Conservation (phyloP, 2,113 vertebrate genomes). For the Dicerorhinus sumatrensis region DNA sequence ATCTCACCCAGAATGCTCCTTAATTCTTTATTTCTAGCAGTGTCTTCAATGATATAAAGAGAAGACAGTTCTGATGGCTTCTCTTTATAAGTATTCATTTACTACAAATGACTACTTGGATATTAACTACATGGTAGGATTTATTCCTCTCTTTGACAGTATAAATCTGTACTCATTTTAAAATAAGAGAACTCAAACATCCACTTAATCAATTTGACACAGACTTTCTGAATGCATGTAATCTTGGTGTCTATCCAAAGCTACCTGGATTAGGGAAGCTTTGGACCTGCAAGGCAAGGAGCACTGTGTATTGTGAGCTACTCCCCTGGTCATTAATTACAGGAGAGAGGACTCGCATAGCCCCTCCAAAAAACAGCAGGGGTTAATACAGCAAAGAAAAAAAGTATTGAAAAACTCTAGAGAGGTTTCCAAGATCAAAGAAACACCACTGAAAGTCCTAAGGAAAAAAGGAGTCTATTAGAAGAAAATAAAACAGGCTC, state of each 20-base stretch:
- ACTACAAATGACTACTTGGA: neutral
- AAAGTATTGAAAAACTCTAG: neutral
- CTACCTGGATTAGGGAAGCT: neutral
- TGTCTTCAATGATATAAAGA: neutral
- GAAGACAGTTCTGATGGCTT: neutral
- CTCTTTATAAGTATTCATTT: neutral
- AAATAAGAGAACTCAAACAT: neutral
- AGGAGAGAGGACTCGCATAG: no score
- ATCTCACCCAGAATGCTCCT: neutral
- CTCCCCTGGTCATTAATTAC: neutral
- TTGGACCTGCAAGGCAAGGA: neutral
- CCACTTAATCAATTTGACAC: neutral
- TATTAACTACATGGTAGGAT: neutral
- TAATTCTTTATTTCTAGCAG: neutral
- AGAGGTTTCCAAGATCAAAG: neutral
- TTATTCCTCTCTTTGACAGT: neutral
- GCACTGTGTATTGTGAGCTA: rapidly evolving
- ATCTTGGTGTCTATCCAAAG: neutral
- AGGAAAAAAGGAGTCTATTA: conserved; percentile 87
- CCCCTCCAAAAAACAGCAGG: neutral
- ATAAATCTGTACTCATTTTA: neutral
- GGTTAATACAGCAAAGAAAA: neutral
- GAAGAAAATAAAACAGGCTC: conserved; percentile 77
- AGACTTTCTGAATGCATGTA: neutral
- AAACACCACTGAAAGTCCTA: neutral